Evolutionary conservation across 2,888 invertebrate species (phyloP), one percentile per base, ranked within the genome.

Genomic region (Timema cristinae): DNA sequence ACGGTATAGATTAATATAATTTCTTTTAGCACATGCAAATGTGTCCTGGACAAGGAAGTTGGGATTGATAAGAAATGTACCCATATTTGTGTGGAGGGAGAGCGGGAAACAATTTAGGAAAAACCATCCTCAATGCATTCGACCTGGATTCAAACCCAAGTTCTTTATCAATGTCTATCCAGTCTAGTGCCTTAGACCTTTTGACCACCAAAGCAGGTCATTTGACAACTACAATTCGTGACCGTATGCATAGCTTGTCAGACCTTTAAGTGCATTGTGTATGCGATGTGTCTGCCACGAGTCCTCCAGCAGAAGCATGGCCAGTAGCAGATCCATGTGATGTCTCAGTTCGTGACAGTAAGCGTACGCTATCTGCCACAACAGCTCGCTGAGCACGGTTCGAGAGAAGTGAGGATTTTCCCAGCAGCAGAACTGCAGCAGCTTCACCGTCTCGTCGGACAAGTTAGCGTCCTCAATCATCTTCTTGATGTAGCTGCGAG

Each of bases 201-300:
- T 32, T 4, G 32, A 32, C 32, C 32, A 32, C 32, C 32, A 4
- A 32, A 32, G 32, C 48, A 94, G 94, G 83, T 98, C 98, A 79
- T 97, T 95, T 80, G 98, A 89, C 66, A 95, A 85, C 77, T 98
- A 84, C 83, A 98, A 86, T 82, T 98, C 98, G 81, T 97, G 95
- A 77, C 96, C 95, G 83, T 95, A 97, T 4, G 96, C 94, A 82
- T 91, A 93, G 32, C 32, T 32, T 32, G 32, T 32, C 32, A 32
- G 84, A 83, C 93, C 97, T 86, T 95, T 95, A 67, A 98, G 88
- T 13, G 95, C 96, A 81, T 95, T 95, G 80, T 94, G 94, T 80
- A 98, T 92, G 77, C 98, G 88, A 82, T 95, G 95, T 77, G 92
- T 91, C 81, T 97, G 97, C 97, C 97, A 98, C 48, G 94, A 94